Evolutionary conservation across 1,140 invertebrate species (phyloP), one percentile per base, ranked within the genome.

Genomic region (Drosophila eugracilis): DNA sequence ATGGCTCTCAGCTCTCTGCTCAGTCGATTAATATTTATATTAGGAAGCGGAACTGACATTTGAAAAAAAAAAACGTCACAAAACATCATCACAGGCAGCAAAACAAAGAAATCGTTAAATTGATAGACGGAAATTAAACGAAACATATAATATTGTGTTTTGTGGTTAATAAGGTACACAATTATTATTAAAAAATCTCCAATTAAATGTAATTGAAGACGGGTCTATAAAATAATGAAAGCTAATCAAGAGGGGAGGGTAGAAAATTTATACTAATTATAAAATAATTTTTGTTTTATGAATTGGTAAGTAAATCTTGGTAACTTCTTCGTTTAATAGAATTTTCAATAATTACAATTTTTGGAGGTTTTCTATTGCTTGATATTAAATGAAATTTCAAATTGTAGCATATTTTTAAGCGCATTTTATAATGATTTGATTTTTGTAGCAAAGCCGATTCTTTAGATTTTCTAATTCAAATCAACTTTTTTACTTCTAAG

Each of bases 41-140:
- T 84, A 75, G 79, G 79, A 84, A 75, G 79, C 63, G 79, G 75
- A 83, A 78, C 78, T 75, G 78, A 41, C 69, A 60, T 60, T 74
- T 65, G 41, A 58, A 62, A 74, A 70, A 74, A 58, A 62, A 74
- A 70, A 74, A 52, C 57, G 58, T 72, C 74, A 78, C 67, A 78
- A 50, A 60, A 55, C 37, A 73, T 52, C 69, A 60, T 34, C 69
- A 60, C 22, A 32, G 54, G 26, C 54, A 53, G 10, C 15, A 53
- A 53, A 36, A 63, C 30, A 77, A 77, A 52, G 44, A 49, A 65
- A 65, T 55, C 50, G 49, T 58, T 54, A 49, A 67, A 73, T 41
- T 57, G 42, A 66, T 58, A 48, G 37, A 62, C 42, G 53, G 32
- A 63, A 47, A 76, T 52, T 52, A 30, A 47, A 60, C 12, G 41